Evolutionary conservation across 2,888 invertebrate species (phyloP).

Genomic region (Agrotis segetum): DNA sequence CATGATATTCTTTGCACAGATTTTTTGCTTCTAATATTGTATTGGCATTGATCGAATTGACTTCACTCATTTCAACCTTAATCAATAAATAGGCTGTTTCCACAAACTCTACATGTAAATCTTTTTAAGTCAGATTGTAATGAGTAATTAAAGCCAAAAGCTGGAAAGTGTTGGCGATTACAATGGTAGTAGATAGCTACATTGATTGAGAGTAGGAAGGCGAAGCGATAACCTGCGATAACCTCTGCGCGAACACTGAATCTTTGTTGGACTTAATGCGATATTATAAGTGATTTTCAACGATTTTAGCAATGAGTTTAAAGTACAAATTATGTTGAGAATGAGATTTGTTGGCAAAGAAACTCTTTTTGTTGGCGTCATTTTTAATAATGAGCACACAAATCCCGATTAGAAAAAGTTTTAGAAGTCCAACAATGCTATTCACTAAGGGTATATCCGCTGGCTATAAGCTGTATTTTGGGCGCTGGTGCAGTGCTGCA

Average conservation of each 20-base stretch:
- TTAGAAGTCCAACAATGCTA: background rate
- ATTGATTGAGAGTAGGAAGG: constrained; percentile 64
- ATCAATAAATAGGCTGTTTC: background rate
- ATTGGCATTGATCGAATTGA: too few species aligned
- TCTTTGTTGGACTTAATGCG: constrained; percentile 60
- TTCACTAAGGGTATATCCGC: too few species aligned
- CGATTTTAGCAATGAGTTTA: constrained; percentile 38
- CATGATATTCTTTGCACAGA: too few species aligned
- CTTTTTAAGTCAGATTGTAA: background rate
- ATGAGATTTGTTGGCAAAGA: background rate
- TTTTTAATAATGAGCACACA: too few species aligned
- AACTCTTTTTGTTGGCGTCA: too few species aligned
- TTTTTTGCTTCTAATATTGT: too few species aligned
- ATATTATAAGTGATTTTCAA: constrained; percentile 54
- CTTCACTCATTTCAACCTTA: too few species aligned
- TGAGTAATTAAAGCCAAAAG: constrained; percentile 47
- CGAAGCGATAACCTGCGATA: constrained; percentile 62
- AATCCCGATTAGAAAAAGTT: too few species aligned
- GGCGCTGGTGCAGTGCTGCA: too few species aligned
- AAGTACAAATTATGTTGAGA: constrained; percentile 16
- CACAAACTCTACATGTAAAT: background rate
- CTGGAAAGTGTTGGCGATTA: constrained; percentile 57
- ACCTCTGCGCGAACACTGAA: constrained; percentile 56
- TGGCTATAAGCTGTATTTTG: too few species aligned
- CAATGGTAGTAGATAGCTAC: constrained; percentile 55